Evolutionary conservation across 2,113 vertebrate species (phyloP).

Genomic region (Eretmochelys imbricata): DNA sequence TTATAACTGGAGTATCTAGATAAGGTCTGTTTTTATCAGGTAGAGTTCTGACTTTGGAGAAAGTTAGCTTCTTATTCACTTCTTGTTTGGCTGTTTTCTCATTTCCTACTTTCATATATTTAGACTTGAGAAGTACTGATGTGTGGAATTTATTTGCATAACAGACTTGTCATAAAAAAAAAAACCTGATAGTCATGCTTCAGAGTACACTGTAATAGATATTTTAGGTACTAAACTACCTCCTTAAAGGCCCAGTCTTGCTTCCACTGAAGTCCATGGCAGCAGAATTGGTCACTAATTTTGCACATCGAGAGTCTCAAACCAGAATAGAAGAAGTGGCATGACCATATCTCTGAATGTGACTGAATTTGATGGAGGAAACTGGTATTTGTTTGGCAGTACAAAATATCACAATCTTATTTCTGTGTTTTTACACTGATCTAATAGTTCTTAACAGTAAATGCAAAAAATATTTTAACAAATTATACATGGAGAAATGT

Average conservation of each 20-base stretch:
- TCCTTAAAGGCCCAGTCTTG: not conserved
- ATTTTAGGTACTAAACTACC: not conserved
- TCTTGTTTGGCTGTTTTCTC: slow-evolving; percentile 63
- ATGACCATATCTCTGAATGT: not conserved
- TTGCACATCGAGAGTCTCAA: not conserved
- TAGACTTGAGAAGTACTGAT: slow-evolving; percentile 55
- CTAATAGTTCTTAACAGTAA: not conserved
- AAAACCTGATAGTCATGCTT: not conserved
- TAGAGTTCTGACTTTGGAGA: slow-evolving; percentile 53
- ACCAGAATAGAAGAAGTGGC: not conserved
- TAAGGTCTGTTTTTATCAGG: not conserved
- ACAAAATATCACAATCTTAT: not conserved
- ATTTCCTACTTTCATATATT: slow-evolving; percentile 71
- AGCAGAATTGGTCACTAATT: not conserved
- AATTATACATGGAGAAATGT: not conserved
- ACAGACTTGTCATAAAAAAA: slow-evolving; percentile 23
- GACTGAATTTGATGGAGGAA: rapidly evolving
- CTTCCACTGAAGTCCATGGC: not conserved
- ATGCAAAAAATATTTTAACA: not conserved
- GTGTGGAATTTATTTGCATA: slow-evolving; percentile 66
- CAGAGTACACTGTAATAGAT: slow-evolving; percentile 27
- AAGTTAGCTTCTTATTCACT: slow-evolving; percentile 62
- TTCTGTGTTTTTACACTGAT: not conserved
- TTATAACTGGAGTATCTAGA: not conserved
- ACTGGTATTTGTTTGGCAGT: not conserved